Conservation (phyloP, 1,140 invertebrate species). For the Nasonia giraulti region DNA sequence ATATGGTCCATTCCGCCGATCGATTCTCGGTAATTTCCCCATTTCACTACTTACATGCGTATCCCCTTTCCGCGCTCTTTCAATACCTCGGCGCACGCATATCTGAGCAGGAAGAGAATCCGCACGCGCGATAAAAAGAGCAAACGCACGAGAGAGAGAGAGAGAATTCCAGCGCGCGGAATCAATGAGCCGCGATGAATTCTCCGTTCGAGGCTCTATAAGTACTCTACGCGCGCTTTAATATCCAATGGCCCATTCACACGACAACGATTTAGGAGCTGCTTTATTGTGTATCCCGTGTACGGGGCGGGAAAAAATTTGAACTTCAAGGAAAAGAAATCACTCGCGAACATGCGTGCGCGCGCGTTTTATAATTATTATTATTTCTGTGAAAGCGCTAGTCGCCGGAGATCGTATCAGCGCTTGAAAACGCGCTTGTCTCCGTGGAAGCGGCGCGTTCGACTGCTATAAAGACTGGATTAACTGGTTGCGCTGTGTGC, state of each 20-base stretch:
- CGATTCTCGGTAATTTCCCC: background rate
- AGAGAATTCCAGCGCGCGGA: background rate
- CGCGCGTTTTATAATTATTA: background rate
- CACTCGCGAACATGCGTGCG: no score
- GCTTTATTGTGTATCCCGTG: background rate
- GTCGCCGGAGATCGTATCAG: background rate
- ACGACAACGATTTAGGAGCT: background rate
- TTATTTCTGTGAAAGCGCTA: conserved; percentile 24
- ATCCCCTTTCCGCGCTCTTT: background rate
- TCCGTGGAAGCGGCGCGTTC: no score
- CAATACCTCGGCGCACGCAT: background rate
- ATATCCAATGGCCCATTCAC: background rate
- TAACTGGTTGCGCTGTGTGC: background rate
- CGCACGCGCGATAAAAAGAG: background rate
- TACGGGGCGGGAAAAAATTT: no score
- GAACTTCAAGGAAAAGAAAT: background rate
- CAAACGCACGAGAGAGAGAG: background rate
- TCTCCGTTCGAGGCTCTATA: background rate
- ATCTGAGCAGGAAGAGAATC: background rate
- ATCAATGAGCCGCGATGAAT: conserved; percentile 21
- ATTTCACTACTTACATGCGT: background rate
- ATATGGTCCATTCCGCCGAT: background rate
- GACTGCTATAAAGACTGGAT: background rate
- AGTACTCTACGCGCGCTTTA: background rate
- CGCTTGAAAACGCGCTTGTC: background rate